These are phyloP conservation scores for Xiphias gladius DNA, from an alignment of 2,113 vertebrate species.

Conservation along the genomic window DNA sequence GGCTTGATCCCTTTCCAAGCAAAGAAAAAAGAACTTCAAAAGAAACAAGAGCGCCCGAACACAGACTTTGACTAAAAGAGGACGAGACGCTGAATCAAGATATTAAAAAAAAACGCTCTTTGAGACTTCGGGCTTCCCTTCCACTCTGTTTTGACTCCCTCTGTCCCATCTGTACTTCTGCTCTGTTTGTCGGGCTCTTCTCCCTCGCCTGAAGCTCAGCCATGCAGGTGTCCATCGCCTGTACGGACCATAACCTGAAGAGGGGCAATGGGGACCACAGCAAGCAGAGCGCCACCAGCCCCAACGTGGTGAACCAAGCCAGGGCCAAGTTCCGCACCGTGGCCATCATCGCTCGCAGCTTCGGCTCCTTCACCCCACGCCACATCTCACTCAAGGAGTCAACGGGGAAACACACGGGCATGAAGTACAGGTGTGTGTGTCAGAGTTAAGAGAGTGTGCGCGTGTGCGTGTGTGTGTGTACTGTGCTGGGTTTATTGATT, in stretches of 20 bases:
- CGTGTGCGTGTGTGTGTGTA: conserved; percentile 81
- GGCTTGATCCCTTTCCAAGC: conserved; percentile 24
- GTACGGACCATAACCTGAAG: conserved; percentile 98
- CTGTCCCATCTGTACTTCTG: conserved; percentile 35
- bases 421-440: conserved; percentile 97
- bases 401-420: conserved; percentile 97
- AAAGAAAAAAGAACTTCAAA: conserved; percentile 13
- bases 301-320: conserved; percentile 95
- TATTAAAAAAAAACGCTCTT: background rate
- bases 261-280: conserved; percentile 95
- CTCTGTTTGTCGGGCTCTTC: background rate
- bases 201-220: conserved; percentile 57
- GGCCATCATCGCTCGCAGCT: conserved; percentile 97
- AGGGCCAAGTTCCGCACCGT: conserved; percentile 97
- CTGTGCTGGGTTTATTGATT: background rate
- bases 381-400: conserved; percentile 99
- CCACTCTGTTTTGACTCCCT: background rate
- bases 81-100: conserved; percentile 1
- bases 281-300: conserved; percentile 92
- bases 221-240: conserved; percentile 99
- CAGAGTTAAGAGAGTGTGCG: background rate
- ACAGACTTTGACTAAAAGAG: conserved; percentile 6
- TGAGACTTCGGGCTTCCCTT: background rate
- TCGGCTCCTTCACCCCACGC: conserved; percentile 95
- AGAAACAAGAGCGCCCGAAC: background rate